Percentiles rank a stretch among this genome's conserved stretches.
phyloP scores from a whole-genome alignment of 2,888 invertebrate species.

The Calliphora vomitoria region DNA sequence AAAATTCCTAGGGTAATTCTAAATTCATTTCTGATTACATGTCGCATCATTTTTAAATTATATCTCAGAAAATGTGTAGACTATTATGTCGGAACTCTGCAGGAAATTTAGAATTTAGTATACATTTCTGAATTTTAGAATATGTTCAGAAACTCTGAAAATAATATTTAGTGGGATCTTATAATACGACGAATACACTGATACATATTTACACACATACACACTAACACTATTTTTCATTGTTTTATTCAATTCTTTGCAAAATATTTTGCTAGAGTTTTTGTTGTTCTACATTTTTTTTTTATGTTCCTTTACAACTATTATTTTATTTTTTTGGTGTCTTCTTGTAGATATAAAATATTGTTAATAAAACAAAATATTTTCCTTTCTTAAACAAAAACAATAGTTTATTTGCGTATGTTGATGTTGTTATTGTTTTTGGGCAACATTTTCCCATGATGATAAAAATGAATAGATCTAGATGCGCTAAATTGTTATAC shows the following conservation, averaged over 20 bases:
- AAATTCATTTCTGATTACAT: too few relatives aligned
- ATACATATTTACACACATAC: neutral
- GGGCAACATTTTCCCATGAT: conserved; percentile 48
- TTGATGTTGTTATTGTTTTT: conserved; percentile 26
- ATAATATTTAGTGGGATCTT: too few relatives aligned
- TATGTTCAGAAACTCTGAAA: too few relatives aligned
- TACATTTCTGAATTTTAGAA: too few relatives aligned
- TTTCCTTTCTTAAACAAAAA: conserved; percentile 21
- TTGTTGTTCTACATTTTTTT: neutral
- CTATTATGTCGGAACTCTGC: too few relatives aligned
- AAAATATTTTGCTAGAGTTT: conserved; percentile 9
- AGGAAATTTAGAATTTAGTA: too few relatives aligned
- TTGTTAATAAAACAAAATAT: conserved; percentile 61
- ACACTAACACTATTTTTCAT: neutral
- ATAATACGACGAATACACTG: neutral
- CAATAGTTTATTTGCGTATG: conserved; percentile 13
- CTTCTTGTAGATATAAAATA: conserved; percentile 37
- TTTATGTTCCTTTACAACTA: conserved; percentile 21
- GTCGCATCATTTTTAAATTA: too few relatives aligned
- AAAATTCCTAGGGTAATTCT: too few relatives aligned
- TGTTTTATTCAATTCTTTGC: conserved; percentile 18
- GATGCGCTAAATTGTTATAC: conserved; percentile 55
- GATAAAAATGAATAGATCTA: conserved; percentile 38
- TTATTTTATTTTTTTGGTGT: neutral
- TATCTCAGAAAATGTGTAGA: too few relatives aligned